Base-by-base conservation (phyloP, 2,797 vertebrate species). In the Salmo trutta region DNA sequence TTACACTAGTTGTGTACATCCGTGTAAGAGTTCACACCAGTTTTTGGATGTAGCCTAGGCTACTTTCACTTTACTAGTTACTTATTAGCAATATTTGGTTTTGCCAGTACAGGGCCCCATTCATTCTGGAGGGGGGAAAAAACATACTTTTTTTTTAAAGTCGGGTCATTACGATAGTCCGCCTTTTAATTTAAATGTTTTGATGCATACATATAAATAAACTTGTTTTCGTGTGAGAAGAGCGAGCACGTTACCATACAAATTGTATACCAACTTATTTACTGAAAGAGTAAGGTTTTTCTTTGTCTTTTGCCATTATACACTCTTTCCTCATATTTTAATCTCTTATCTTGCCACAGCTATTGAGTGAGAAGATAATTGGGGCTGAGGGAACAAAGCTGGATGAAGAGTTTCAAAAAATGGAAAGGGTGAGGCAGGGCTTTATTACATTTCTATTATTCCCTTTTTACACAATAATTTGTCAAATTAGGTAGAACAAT, bases 351-450 rank as follows among this genome's bases (percentile, higher is more conserved):
- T 81, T 5, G 41, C 68, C 70, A 56, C 91, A 97, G 96, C 87
- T 96, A 14, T 90, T 96, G 74, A 96, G 95, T 87, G 96, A 97
- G 87, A 96, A 96, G 89, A 94, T 97, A 80, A 96, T 92, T 75
- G 95, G 96, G 76, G 94, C 90, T 6, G 96, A 96, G 94, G 95
- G 94, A 88, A 96, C 96, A 31, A 96, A 96, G 82, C 89, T 96
- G 74, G 95, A 97, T 83, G 93, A 95, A 16, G 95, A 96, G 65
- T 96, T 97, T 85, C 90, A 94, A 78, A 94, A 94, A 80, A 95
- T 96, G 96, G 95, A 96, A 89, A 94, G 93, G 93, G 96, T 97
- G 94, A 94, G 93, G 79, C 5, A 3, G 41, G 36, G 16, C 59
- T 62, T 51, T 71, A 12, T 29, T 47, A 29, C 29, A 31, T 8